These are phyloP conservation scores for Ichneumoninae sp. DNA, from an alignment of 2,888 invertebrate species.

Conservation along the genomic window DNA sequence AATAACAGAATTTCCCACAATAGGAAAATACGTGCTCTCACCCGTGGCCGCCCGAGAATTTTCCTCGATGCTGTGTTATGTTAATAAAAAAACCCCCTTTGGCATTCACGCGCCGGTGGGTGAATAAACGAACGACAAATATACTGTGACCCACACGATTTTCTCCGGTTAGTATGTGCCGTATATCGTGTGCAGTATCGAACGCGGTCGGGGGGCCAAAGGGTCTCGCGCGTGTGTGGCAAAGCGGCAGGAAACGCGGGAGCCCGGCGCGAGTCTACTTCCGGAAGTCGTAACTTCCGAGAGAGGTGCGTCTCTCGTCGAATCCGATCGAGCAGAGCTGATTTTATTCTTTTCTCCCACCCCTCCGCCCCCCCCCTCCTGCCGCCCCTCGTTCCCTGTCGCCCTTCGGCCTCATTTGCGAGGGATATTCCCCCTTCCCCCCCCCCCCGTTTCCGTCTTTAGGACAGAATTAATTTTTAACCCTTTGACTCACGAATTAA, in stretches of 20 bases:
- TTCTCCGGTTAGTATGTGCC: constrained; percentile 1
- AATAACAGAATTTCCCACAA: constrained; percentile 26
- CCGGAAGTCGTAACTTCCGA: constrained; percentile 82
- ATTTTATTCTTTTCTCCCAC: constrained; percentile 6
- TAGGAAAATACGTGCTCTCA: constrained; percentile 30
- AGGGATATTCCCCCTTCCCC: constrained; percentile 3
- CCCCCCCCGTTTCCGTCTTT: constrained; percentile 23
- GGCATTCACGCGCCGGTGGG: constrained; percentile 55
- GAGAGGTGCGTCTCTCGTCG: constrained; percentile 59
- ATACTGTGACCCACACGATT: not conserved
- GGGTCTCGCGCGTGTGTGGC: constrained; percentile 49
- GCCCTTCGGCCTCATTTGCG: constrained; percentile 19
- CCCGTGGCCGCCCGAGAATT: constrained; percentile 27
- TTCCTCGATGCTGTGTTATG: not conserved
- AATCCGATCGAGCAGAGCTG: not conserved
- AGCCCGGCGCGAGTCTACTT: constrained; percentile 68
- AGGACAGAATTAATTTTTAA: constrained; percentile 8
- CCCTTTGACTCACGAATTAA: constrained; percentile 34
- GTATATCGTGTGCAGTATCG: constrained; percentile 14
- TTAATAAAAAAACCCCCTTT: constrained; percentile 46
- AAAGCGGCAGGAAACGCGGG: constrained; percentile 75
- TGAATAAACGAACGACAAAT: constrained; percentile 54
- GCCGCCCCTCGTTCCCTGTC: not conserved
- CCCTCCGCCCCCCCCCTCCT: not conserved
- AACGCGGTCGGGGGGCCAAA: constrained; percentile 32